These are phyloP conservation scores for Microctenopoma steveboyesi DNA, from an alignment of 2,797 vertebrate genomes.

Conservation along the genomic window DNA sequence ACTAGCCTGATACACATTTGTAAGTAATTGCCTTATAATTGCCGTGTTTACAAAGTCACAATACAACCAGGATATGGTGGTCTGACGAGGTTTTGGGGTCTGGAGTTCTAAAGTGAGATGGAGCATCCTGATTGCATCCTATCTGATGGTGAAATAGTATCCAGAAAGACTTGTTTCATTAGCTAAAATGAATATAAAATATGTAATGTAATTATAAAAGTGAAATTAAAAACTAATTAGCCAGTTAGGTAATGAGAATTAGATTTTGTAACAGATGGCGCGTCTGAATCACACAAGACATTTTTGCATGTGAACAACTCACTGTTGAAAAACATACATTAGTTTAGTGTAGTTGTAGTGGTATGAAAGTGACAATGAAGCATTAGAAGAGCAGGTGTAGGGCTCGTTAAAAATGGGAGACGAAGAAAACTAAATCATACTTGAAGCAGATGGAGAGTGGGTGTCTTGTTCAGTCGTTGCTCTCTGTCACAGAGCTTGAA, in stretches of 20 bases:
- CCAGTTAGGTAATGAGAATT: conserved; percentile 29
- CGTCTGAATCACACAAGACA: background rate
- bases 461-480: background rate
- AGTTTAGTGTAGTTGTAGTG: too few species aligned
- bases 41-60: conserved; percentile 21
- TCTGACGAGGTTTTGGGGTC: conserved; percentile 16
- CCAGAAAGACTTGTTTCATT: conserved; percentile 43
- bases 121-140: conserved; percentile 49
- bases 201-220: conserved; percentile 36
- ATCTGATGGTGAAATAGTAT: conserved; percentile 44
- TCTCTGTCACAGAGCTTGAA: conserved; percentile 9
- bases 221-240: conserved; percentile 39
- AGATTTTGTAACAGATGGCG: conserved; percentile 10
- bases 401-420: background rate
- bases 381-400: too few species aligned
- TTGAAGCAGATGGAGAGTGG: background rate
- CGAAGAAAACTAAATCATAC: background rate
- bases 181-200: conserved; percentile 42
- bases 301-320: background rate
- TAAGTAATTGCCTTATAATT: conserved; percentile 26
- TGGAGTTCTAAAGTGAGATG: background rate
- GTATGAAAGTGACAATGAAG: too few species aligned
- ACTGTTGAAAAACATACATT: background rate
- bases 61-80: conserved; percentile 5
- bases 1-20: background rate